These are phyloP conservation scores for Gerris lacustris DNA, from an alignment of 2,888 invertebrate species.

Conservation along the genomic window DNA sequence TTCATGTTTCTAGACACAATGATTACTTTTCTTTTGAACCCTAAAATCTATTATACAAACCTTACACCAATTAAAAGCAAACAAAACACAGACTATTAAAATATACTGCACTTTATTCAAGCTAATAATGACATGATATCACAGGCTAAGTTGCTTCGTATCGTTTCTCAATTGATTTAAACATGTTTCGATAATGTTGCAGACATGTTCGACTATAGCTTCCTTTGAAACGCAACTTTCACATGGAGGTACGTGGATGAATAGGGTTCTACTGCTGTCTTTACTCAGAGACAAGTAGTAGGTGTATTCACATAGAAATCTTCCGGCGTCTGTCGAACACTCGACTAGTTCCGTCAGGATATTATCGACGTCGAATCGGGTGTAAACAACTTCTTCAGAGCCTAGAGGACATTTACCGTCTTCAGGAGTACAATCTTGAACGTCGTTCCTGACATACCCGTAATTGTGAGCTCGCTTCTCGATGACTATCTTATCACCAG, in stretches of 20 bases:
- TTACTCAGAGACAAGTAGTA: conserved; percentile 63
- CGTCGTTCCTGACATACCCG: conserved; percentile 48
- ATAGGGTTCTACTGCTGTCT: conserved; percentile 49
- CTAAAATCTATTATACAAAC: no score
- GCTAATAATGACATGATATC: no score
- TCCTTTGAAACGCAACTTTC: conserved; percentile 11
- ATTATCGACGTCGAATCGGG: conserved; percentile 41
- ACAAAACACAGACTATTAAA: no score
- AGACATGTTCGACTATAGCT: conserved; percentile 2
- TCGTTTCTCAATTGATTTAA: not conserved
- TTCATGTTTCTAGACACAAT: no score
- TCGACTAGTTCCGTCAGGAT: conserved; percentile 45
- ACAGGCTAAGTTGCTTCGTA: no score
- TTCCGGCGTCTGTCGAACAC: conserved; percentile 50
- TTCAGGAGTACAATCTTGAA: conserved; percentile 42
- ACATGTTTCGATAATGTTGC: not conserved
- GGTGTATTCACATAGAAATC: conserved; percentile 71
- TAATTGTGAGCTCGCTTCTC: conserved; percentile 54
- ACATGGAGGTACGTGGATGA: conserved; percentile 64
- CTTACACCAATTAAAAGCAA: no score
- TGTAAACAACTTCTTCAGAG: conserved; percentile 36
- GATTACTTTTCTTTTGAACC: no score
- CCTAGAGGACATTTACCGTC: conserved; percentile 37
- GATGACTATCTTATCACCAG: conserved; percentile 50
- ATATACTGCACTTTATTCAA: no score